Conservation (phyloP, 2,888 invertebrate genomes). For the Pachydiplax longipennis region DNA sequence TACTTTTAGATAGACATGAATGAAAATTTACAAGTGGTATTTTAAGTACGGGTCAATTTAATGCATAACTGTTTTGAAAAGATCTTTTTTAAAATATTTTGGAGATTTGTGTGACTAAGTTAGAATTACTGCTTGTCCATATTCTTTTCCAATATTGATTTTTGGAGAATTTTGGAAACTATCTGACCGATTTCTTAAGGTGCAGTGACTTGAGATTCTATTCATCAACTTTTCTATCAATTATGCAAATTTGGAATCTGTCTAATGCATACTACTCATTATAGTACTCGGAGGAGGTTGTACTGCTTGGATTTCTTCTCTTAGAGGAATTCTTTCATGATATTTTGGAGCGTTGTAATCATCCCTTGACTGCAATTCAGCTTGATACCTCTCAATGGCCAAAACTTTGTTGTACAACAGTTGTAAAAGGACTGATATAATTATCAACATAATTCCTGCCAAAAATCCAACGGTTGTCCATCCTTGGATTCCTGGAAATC, state of each 20-base stretch:
- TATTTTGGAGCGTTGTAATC: neutral
- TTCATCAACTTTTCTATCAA: too few relatives aligned
- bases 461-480: neutral
- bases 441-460: constrained; percentile 11
- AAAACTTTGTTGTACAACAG: neutral
- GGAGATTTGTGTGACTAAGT: too few relatives aligned
- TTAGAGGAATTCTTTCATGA: constrained; percentile 13
- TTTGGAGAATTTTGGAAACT: too few relatives aligned
- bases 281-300: neutral
- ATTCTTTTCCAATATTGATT: too few relatives aligned
- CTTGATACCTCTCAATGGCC: neutral
- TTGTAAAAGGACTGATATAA: neutral
- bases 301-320: constrained; percentile 15
- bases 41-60: too few relatives aligned
- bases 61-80: too few relatives aligned
- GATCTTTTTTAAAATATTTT: too few relatives aligned
- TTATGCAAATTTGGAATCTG: neutral
- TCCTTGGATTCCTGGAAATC: neutral
- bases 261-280: neutral
- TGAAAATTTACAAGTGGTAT: too few relatives aligned
- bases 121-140: too few relatives aligned
- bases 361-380: neutral
- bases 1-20: too few relatives aligned
- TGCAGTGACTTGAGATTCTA: too few relatives aligned
- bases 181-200: too few relatives aligned